These are phyloP conservation scores for Sepiola atlantica DNA, from an alignment of 2,888 invertebrate genomes.

Conservation along the genomic window DNA sequence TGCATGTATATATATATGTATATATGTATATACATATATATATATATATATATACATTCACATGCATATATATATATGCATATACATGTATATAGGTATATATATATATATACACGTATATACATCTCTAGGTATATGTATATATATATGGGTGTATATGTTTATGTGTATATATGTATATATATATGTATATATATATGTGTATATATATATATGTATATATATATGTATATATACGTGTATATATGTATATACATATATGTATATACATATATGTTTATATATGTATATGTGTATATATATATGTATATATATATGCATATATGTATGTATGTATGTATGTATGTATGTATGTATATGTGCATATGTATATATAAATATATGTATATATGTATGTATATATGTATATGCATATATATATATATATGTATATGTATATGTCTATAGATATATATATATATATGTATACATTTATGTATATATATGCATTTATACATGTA, in stretches of 20 bases:
- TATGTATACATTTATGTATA: not conserved
- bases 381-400: not conserved
- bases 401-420: not conserved
- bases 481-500: not conserved
- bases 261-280: not conserved
- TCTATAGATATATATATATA: too few species aligned
- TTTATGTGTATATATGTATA: not conserved
- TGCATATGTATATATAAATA: not conserved
- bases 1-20: too few species aligned
- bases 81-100: not conserved
- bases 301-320: not conserved
- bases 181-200: not conserved
- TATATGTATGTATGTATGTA: not conserved
- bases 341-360: not conserved
- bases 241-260: not conserved
- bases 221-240: not conserved
- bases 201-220: not conserved
- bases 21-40: too few species aligned
- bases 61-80: not conserved
- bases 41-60: too few species aligned
- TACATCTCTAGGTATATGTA: not conserved
- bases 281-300: not conserved
- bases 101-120: not conserved
- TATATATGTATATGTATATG: not conserved
- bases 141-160: not conserved